Base-by-base conservation (phyloP, 2,888 invertebrate species). In the Linnaemya tessellans region DNA sequence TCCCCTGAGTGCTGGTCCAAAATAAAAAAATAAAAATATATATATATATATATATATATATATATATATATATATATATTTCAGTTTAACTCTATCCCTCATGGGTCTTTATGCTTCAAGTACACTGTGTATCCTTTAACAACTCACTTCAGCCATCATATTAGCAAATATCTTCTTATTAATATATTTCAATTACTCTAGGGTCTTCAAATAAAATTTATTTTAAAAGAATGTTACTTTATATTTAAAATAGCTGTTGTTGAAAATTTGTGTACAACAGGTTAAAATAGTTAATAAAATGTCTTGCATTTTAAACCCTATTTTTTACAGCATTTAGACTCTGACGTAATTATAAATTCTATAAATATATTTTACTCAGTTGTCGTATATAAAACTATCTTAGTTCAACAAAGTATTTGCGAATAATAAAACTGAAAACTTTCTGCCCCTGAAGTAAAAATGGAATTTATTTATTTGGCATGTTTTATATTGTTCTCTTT, bases 391-490 rank as follows among this genome's bases (percentile, higher is more conserved):
- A 54, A 30, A 56, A 46, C 30, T 43, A 25, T 56, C 30, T 67
- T 13, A 22, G 46, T 67, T 77, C 15, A 43, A 30, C 22, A 65
- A 35, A 67, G 43, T 46, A 43, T 75, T 54, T 41, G 9, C 3
- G 10, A 20, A 49, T 20, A 25, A 18, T 38, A 58, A 11, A 49
- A 20, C 7, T 20, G 20, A 35, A 46, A 67, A 30, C 30, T 54
- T 30, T 51, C 8, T 71, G 64, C 54, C 79, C 79, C 70, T 64
- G 0, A 79, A 71, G 79, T 43, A 30, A 56, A n/a, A 54, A 54
- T 7, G 20, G 13, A 62, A 62, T 22, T 56, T 64, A 46, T 51
- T 70, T 58, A 58, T 79, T 71, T 64, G 30, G 22, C 64, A 70
- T 54, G 43, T 71, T 70, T 54, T 35, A 60, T 51, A 22, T 41